Conservation (phyloP, 2,888 invertebrate species). For the Yponomeuta evonymella region DNA sequence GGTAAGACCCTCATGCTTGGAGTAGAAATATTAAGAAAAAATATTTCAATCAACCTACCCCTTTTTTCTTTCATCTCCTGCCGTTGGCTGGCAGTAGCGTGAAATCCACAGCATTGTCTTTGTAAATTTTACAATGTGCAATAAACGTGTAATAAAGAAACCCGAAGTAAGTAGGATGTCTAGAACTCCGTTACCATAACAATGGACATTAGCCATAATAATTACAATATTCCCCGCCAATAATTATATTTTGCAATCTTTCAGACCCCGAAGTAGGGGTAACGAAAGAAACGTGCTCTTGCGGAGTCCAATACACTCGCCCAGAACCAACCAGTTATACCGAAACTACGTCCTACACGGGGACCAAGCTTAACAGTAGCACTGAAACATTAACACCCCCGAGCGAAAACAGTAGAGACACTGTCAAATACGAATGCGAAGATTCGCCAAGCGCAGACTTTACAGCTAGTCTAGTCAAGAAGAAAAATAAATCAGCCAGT, state of each 20-base stretch:
- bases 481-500: not conserved
- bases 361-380: not conserved
- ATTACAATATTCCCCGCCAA: too few relatives aligned
- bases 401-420: not conserved
- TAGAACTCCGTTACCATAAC: too few relatives aligned
- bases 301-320: not conserved
- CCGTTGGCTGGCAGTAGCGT: too few relatives aligned
- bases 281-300: not conserved
- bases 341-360: not conserved
- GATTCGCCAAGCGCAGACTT: not conserved
- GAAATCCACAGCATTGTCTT: too few relatives aligned
- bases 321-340: not conserved
- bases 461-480: not conserved
- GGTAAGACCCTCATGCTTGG: not conserved
- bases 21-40: too few relatives aligned
- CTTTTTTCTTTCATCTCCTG: too few relatives aligned
- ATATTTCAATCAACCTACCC: not conserved
- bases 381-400: not conserved
- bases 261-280: not conserved
- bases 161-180: too few relatives aligned
- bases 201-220: too few relatives aligned
- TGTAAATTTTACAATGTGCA: too few relatives aligned
- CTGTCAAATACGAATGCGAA: not conserved
- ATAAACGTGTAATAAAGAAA: too few relatives aligned
- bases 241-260: not conserved